phyloP scores from a whole-genome alignment of 2,888 invertebrate genomes.

The Ceraclea dissimilis region DNA sequence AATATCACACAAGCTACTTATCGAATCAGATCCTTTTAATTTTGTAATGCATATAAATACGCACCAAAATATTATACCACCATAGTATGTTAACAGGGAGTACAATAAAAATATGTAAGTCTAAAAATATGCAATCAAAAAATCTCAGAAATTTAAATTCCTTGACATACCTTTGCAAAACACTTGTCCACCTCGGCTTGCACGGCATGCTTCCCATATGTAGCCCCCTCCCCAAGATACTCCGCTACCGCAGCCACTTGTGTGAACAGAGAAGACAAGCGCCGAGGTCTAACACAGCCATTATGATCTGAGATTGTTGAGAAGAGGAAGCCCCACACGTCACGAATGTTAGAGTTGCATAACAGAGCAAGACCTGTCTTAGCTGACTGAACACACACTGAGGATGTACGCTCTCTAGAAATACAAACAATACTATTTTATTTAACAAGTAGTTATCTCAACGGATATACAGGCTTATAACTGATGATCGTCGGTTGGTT shows the following conservation, averaged over 20 bases:
- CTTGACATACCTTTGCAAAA: slow-evolving; percentile 53
- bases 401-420: slow-evolving; percentile 52
- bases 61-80: too few relatives aligned
- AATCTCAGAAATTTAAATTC: too few relatives aligned
- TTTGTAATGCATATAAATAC: too few relatives aligned
- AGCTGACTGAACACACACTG: slow-evolving; percentile 58
- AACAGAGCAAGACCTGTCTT: slow-evolving; percentile 62
- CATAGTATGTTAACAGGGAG: too few relatives aligned
- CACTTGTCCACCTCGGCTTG: slow-evolving; percentile 64
- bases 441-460: too few relatives aligned
- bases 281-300: slow-evolving; percentile 59
- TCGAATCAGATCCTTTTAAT: too few relatives aligned
- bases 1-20: too few relatives aligned
- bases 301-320: slow-evolving; percentile 68
- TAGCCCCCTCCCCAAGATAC: slow-evolving; percentile 54
- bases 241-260: slow-evolving; percentile 54
- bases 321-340: slow-evolving; percentile 60
- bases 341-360: slow-evolving; percentile 55
- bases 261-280: slow-evolving; percentile 53
- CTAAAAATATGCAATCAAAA: too few relatives aligned
- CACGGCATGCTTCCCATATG: slow-evolving; percentile 55
- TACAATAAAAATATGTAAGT: too few relatives aligned
- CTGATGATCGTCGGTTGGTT: too few relatives aligned
- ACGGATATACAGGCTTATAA: too few relatives aligned
- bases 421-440: slow-evolving; percentile 10